A percentile compares a stretch with the other conserved stretches of the same genome.
These are phyloP conservation scores for Dendrocincla fuliginosa DNA, from an alignment of 2,797 vertebrate species.

Conservation along the genomic window DNA sequence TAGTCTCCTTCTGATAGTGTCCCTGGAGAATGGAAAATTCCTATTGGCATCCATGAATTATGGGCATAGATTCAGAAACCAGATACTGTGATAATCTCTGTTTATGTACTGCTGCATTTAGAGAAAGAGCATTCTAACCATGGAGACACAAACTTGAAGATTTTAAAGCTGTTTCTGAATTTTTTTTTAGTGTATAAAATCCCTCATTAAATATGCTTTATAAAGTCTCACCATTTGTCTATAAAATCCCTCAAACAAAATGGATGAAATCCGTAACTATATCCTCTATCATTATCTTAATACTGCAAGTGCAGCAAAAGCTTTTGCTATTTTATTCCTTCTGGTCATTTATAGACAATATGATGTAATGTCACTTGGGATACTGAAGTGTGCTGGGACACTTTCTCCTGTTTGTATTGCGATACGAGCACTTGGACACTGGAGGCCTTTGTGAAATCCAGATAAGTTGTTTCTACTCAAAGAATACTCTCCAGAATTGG, in stretches of 20 bases:
- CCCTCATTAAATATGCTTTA: background rate
- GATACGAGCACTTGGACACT: background rate
- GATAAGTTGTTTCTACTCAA: background rate
- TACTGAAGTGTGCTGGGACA: background rate
- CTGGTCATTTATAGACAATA: background rate
- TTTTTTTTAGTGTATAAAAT: background rate
- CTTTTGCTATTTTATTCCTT: background rate
- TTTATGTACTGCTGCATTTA: slow-evolving; percentile 49
- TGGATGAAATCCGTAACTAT: background rate
- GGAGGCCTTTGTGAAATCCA: background rate
- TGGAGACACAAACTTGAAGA: background rate
- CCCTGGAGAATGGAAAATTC: slow-evolving; percentile 70
- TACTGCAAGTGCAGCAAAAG: background rate
- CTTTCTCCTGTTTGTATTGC: background rate
- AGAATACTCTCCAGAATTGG: background rate
- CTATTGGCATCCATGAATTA: slow-evolving; percentile 76
- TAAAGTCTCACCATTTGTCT: background rate
- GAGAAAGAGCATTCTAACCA: background rate
- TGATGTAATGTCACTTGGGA: background rate
- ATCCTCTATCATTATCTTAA: background rate
- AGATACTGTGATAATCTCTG: slow-evolving; percentile 70
- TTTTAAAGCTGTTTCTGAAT: background rate
- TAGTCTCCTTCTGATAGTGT: slow-evolving; percentile 70
- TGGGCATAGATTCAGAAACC: slow-evolving; percentile 69
- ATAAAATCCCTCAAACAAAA: background rate